Evolutionary conservation across 1,140 invertebrate species (phyloP).

Genomic region (Pristionchus pacificus): DNA sequence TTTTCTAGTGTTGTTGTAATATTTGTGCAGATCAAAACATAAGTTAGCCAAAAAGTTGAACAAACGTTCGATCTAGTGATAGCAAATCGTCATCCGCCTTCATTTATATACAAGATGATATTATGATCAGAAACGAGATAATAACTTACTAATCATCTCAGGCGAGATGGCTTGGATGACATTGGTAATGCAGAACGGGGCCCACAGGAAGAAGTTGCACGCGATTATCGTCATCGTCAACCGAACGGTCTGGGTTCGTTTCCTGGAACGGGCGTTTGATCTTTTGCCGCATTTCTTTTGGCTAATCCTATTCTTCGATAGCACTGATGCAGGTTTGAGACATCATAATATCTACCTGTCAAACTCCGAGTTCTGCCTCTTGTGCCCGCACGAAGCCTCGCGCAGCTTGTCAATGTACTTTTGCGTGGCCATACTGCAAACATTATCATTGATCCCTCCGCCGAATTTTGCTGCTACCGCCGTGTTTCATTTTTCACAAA

Average conservation of each 20-base stretch:
- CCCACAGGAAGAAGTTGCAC: conserved; percentile 71
- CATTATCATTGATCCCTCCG: conserved; percentile 7
- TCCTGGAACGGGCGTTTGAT: not conserved
- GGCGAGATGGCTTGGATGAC: conserved; percentile 53
- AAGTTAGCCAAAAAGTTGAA: too few relatives aligned
- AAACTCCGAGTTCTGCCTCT: conserved; percentile 46
- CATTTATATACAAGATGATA: too few relatives aligned
- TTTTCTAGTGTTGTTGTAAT: too few relatives aligned
- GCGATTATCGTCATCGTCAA: conserved; percentile 72
- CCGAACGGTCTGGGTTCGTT: conserved; percentile 62
- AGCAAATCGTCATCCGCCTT: too few relatives aligned
- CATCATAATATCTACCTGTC: conserved; percentile 37
- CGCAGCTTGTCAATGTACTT: conserved; percentile 45
- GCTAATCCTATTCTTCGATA: too few relatives aligned
- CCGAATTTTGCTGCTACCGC: conserved; percentile 12
- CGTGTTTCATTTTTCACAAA: too few relatives aligned
- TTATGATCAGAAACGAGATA: not conserved
- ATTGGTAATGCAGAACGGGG: conserved; percentile 68
- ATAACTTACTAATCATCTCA: conserved; percentile 32
- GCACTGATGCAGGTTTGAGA: too few relatives aligned
- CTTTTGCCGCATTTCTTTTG: too few relatives aligned
- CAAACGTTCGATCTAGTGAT: too few relatives aligned
- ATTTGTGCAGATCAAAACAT: too few relatives aligned
- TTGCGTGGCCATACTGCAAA: conserved; percentile 35
- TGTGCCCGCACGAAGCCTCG: conserved; percentile 41